Conservation (phyloP, 2,797 vertebrate species). For the Rhinella marina region DNA sequence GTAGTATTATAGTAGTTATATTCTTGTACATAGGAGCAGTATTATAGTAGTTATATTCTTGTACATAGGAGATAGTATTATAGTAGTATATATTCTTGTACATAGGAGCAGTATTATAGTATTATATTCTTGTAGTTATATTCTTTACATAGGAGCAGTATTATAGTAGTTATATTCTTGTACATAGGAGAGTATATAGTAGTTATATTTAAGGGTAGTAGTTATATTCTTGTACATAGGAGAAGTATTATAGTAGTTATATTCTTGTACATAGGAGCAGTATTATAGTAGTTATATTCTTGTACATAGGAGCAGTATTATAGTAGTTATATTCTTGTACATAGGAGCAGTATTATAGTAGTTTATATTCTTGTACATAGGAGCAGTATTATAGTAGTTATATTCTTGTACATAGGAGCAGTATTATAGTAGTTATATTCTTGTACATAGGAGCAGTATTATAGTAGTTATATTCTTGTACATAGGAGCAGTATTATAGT, state of each 20-base stretch:
- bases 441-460: background rate
- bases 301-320: background rate
- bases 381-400: background rate
- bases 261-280: background rate
- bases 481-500: background rate
- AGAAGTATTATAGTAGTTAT: background rate
- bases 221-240: too few relatives aligned
- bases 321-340: background rate
- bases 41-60: background rate
- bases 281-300: background rate
- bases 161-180: too few relatives aligned
- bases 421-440: constrained; percentile 5
- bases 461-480: background rate
- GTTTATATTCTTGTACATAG: background rate
- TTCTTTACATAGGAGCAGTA: too few relatives aligned
- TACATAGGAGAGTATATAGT: too few relatives aligned
- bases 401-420: background rate
- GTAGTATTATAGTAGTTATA: constrained; percentile 3
- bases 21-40: background rate
- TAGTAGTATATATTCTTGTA: background rate
- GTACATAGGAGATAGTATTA: background rate
- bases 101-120: too few relatives aligned
- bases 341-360: background rate
- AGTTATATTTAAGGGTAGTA: too few relatives aligned
- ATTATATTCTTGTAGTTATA: too few relatives aligned